Evolutionary conservation across 2,888 invertebrate species (phyloP).

Genomic region (Mamestra brassicae): DNA sequence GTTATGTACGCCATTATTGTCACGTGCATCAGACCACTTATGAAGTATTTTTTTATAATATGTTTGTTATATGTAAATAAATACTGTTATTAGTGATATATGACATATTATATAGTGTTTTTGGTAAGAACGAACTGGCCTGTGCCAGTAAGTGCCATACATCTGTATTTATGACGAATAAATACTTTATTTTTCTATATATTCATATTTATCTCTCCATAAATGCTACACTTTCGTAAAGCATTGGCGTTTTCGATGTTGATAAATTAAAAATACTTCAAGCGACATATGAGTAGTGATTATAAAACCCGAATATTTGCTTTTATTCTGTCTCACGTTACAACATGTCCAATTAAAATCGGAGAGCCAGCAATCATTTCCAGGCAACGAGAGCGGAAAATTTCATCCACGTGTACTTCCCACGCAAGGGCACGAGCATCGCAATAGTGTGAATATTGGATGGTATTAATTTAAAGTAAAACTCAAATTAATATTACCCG

Average conservation of each 20-base stretch:
- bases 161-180: too few species aligned
- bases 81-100: too few species aligned
- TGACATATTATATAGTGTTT: too few species aligned
- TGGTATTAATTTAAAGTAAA: constrained; percentile 16
- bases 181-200: too few species aligned
- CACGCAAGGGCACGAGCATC: constrained; percentile 19
- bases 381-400: constrained; percentile 20
- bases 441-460: constrained; percentile 1
- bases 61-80: too few species aligned
- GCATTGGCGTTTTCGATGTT: neutral
- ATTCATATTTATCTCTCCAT: too few species aligned
- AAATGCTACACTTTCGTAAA: neutral
- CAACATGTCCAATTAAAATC: constrained; percentile 34
- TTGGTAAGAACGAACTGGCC: too few species aligned
- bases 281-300: neutral
- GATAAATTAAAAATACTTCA: neutral
- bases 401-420: constrained; percentile 17
- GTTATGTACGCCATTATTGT: too few species aligned
- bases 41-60: too few species aligned
- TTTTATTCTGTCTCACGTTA: neutral
- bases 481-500: neutral
- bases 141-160: too few species aligned
- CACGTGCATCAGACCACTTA: too few species aligned
- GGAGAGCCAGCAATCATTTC: constrained; percentile 26
- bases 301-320: constrained; percentile 6